Evolutionary conservation across 2,888 invertebrate species (phyloP), one percentile per base, ranked within the genome.

Genomic region (Lithophane ornitopus): DNA sequence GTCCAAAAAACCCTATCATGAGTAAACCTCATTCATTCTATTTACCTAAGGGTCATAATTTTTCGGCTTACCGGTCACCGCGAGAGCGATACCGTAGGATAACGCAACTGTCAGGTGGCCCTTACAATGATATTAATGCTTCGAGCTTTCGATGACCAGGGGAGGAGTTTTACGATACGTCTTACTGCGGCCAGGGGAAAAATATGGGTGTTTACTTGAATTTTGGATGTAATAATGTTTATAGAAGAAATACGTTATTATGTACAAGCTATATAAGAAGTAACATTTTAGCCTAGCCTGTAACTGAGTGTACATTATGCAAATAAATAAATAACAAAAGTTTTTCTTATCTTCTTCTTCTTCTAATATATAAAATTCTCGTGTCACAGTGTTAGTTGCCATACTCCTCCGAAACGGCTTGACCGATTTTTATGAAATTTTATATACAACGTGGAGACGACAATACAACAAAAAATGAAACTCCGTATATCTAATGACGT

Each of bases 71-170:
- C 86, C 82, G 90, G 89, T 85, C 88, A 84, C 88, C 85, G 83
- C 85, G 71, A 90, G 92, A 93, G 84, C 90, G 89, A 94, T 92
- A 88, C 88, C 81, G 74, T 74, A 52, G 94, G 93, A 94, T 94
- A 94, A 92, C 85, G 88, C 85, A 78, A 86, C 88, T 93, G 94
- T 92, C 94, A 92, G 90, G 89, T 92, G 90, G 89, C 93, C 93
- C 93, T 92, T 91, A 86, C 91, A 83, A 89, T 80, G 90, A 91
- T 94, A 94, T 94, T 92, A 92, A 94, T 94, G 93, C 85, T 76
- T 59, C 56, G 28, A 81, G 86, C 82, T 86, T 85, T 82, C 75
- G 74, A 84, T 83, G 87, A 78, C 89, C 83, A 85, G 74, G 83
- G 89, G 84, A 69, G 74, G 75, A 82, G 46, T 84, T 88, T 89